Evolutionary conservation across 2,113 vertebrate genomes (phyloP).

Genomic region (Brachionichthys hirsutus): DNA sequence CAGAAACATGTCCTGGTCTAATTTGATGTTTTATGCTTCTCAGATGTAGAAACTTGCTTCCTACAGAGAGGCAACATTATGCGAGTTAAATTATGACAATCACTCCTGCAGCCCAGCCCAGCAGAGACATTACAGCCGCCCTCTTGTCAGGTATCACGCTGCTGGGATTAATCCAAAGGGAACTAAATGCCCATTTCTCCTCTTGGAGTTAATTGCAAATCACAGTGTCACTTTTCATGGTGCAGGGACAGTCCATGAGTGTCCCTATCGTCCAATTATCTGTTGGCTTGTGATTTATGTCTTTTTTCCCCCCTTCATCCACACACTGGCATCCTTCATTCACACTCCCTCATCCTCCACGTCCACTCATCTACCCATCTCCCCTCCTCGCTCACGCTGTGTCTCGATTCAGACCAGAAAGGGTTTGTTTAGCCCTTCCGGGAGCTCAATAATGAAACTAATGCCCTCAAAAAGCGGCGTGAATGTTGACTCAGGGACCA

Average conservation of each 20-base stretch:
- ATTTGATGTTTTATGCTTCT: constrained; percentile 24
- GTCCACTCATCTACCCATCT: constrained; percentile 43
- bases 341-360: constrained; percentile 25
- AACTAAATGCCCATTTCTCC: constrained; percentile 50
- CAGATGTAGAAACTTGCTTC: constrained; percentile 26
- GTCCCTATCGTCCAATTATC: constrained; percentile 71
- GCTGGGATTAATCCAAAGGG: constrained; percentile 57
- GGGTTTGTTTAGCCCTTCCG: constrained; percentile 43
- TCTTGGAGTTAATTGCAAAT: constrained; percentile 67
- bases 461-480: constrained; percentile 57
- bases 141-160: constrained; percentile 59
- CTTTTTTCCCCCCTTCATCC: constrained; percentile 43
- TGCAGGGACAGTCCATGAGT: constrained; percentile 47
- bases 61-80: constrained; percentile 15
- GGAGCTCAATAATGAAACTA: constrained; percentile 55
- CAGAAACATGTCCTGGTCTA: constrained; percentile 6
- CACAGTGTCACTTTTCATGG: constrained; percentile 61
- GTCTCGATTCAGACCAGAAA: constrained; percentile 44
- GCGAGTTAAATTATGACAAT: constrained; percentile 56
- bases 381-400: neutral
- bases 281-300: constrained; percentile 67
- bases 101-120: constrained; percentile 36
- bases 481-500: constrained; percentile 63
- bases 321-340: constrained; percentile 40
- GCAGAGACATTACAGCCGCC: constrained; percentile 51